Conservation (phyloP, 2,797 vertebrate species). For the Atherinosoma microstoma region DNA sequence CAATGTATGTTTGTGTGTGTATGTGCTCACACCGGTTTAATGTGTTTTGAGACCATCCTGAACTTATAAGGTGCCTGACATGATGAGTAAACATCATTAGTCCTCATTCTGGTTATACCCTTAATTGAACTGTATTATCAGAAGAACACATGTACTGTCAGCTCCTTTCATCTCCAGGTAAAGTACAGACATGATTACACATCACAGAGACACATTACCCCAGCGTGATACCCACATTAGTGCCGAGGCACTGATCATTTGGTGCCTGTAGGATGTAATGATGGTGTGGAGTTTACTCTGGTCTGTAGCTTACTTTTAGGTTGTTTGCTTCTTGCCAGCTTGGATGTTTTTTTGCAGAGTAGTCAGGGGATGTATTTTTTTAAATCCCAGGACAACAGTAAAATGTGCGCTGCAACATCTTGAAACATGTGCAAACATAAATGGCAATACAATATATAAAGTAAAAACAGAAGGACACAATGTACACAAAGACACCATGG, state of each 20-base stretch:
- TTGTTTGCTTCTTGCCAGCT: constrained; percentile 45
- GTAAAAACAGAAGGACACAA: background rate
- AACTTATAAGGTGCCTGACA: constrained; percentile 30
- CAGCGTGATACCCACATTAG: constrained; percentile 57
- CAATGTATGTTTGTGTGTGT: constrained; percentile 16
- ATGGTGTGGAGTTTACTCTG: constrained; percentile 23
- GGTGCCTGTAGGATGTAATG: constrained; percentile 47
- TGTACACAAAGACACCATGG: background rate
- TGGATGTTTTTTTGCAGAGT: constrained; percentile 14
- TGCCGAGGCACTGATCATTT: constrained; percentile 62
- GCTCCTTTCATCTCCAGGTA: constrained; percentile 64
- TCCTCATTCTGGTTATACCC: constrained; percentile 46
- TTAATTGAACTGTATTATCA: constrained; percentile 71
- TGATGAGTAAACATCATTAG: constrained; percentile 74
- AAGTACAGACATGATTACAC: constrained; percentile 71
- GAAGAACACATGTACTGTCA: constrained; percentile 64
- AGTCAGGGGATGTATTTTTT: background rate
- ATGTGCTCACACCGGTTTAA: background rate
- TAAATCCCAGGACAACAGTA: no score
- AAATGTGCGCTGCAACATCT: no score
- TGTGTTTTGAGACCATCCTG: constrained; percentile 38
- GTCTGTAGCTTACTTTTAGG: constrained; percentile 42
- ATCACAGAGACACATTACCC: constrained; percentile 70
- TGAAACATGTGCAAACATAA: background rate
- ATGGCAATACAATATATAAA: background rate